Conservation (phyloP, 2,113 vertebrate genomes). For the Osmerus mordax region DNA sequence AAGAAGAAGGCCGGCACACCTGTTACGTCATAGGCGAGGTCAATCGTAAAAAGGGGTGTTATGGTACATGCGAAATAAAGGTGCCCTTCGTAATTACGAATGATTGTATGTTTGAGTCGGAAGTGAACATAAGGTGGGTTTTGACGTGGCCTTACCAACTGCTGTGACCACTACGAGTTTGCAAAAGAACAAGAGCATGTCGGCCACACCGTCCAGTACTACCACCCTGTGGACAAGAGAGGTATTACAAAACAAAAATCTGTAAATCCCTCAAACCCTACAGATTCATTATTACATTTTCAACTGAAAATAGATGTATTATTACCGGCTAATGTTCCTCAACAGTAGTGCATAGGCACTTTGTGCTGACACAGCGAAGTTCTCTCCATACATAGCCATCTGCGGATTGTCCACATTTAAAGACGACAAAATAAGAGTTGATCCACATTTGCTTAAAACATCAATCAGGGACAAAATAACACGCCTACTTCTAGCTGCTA, state of each 20-base stretch:
- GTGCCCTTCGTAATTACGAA: no score
- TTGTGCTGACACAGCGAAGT: conserved; percentile 71
- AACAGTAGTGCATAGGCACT: conserved; percentile 71
- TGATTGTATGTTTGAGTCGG: background rate
- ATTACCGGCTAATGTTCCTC: conserved; percentile 70
- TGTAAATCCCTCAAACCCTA: background rate
- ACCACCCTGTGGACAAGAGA: conserved; percentile 58
- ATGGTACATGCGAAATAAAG: no score
- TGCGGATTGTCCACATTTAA: background rate
- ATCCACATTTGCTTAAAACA: no score
- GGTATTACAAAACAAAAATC: background rate
- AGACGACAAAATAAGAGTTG: background rate
- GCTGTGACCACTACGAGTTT: conserved; percentile 72
- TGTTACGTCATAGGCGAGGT: conserved; percentile 10
- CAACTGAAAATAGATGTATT: background rate
- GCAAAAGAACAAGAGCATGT: conserved; percentile 71
- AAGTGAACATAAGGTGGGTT: background rate
- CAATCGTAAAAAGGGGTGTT: no score
- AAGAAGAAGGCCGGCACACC: conserved; percentile 73
- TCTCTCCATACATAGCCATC: conserved; percentile 44
- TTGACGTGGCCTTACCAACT: conserved; percentile 54
- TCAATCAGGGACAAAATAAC: background rate
- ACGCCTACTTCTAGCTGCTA: background rate
- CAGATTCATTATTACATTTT: background rate
- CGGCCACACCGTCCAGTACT: conserved; percentile 73